A percentile compares a stretch with the other conserved stretches of the same genome.
Evolutionary conservation across 2,888 invertebrate genomes (phyloP).

Genomic region (Graphium colonna): DNA sequence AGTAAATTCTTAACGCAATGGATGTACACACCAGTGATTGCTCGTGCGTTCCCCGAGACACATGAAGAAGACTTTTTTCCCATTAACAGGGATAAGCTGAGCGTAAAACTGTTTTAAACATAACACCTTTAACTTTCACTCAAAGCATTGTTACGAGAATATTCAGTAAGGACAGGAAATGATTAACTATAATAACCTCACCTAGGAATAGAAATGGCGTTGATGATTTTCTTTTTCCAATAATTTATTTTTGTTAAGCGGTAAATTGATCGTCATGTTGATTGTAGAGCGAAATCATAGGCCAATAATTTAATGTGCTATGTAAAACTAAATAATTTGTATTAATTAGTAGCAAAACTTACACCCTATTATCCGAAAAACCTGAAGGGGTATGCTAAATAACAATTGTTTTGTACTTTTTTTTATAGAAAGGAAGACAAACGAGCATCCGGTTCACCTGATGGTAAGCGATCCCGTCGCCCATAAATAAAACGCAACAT

Average conservation of each 20-base stretch:
- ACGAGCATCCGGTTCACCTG: no score
- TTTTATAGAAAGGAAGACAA: no score
- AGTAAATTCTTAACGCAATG: no score
- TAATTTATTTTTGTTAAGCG: no score
- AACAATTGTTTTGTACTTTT: no score
- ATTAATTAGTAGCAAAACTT: no score
- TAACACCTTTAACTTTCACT: conserved; percentile 15
- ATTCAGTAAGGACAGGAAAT: conserved; percentile 18
- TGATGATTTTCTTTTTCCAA: background rate
- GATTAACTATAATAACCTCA: conserved; percentile 29
- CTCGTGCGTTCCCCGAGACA: conserved; percentile 4
- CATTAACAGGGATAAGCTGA: conserved; percentile 13
- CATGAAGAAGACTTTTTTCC: background rate
- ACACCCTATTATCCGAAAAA: no score
- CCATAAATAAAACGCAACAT: no score
- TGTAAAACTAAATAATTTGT: no score
- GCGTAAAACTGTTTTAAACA: conserved; percentile 17
- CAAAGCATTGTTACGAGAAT: conserved; percentile 5
- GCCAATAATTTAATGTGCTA: no score
- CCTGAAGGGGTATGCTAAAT: no score
- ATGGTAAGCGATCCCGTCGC: no score
- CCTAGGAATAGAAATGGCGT: conserved; percentile 5
- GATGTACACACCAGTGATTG: background rate
- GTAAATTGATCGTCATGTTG: conserved; percentile 33
- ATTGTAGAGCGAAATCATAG: conserved; percentile 39